Evolutionary conservation across 2,888 invertebrate species (phyloP), one percentile per base, ranked within the genome.

Genomic region (Drosophila demipolita): DNA sequence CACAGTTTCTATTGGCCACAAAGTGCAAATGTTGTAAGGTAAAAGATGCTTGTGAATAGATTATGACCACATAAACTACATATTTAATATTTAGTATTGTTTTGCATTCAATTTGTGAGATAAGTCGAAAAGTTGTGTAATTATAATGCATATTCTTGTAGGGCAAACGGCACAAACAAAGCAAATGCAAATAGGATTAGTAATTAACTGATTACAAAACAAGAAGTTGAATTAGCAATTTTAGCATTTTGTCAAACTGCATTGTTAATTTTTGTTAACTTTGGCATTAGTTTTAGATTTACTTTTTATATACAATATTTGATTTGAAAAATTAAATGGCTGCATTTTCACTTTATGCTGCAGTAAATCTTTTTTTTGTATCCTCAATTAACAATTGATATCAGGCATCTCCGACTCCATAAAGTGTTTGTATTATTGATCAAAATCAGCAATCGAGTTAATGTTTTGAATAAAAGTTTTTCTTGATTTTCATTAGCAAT

Each of bases 31-130:
- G 35, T 49, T 48, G 48, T 49, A 45, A 42, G 57, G 20, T 52
- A 17, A 60, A 60, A 17, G 26, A 54, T 26, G 17, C 12, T 54
- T 12, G 0, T 8, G 1, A 9, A 29, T 29, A 15, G 38, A 69
- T 38, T 49, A 59, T 35, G 32, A 26, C 33, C 49, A 54, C 53
- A 74, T 75, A 76, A 76, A 76, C 32, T 50, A 29, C 4, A 11
- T 20, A 20, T 49, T 76, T 76, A 73, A 68, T 60, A 52, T 36
- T 42, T 35, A 40, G 11, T 50, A 59, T 50, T 64, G 26, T 55
- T 55, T 45, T 23, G 36, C 4, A 38, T 38, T 38, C 20, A 55
- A 36, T 49, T 57, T 63, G 58, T 57, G 52, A 53, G 20, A 3
- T n/a, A n/a, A 15, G 8, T 55, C 50, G 40, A 9, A 45, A 4